A percentile compares a stretch with the other conserved stretches of the same genome.
Conservation (phyloP, 1,140 invertebrate species). For the Bombus turneri region DNA sequence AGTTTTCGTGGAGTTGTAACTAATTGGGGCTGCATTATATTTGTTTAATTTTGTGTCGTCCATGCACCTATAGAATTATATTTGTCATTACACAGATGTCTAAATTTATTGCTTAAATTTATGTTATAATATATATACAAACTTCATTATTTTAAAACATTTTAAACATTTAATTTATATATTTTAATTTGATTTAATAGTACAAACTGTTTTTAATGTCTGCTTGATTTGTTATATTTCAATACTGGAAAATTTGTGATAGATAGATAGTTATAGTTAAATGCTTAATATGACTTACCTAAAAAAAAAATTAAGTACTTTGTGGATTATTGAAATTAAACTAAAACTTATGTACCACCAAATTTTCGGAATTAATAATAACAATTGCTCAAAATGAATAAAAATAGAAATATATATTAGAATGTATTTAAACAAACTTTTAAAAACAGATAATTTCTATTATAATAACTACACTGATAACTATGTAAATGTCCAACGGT, state of each 20-base stretch:
- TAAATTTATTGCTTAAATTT: not conserved
- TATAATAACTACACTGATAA: not conserved
- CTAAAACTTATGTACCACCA: not conserved
- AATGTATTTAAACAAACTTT: not conserved
- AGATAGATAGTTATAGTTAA: not conserved
- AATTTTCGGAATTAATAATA: not conserved
- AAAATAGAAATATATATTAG: not conserved
- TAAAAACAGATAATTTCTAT: not conserved
- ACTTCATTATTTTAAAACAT: not conserved
- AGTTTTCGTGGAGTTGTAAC: constrained; percentile 80
- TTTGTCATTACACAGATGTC: constrained; percentile 52
- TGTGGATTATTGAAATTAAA: not conserved
- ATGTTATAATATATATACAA: not conserved
- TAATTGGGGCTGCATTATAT: constrained; percentile 74
- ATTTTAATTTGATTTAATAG: not conserved
- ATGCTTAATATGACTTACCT: constrained; percentile 35
- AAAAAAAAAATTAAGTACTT: constrained; percentile 10
- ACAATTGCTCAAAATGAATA: not conserved
- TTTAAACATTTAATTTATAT: not conserved
- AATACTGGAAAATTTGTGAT: not conserved
- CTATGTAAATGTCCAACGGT: not conserved
- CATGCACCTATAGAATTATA: constrained; percentile 72
- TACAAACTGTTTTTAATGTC: not conserved
- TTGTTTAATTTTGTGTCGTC: constrained; percentile 30
- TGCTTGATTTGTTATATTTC: not conserved